Base-by-base conservation (phyloP, 2,113 vertebrate genomes). In the Hydrolagus affinis region DNA sequence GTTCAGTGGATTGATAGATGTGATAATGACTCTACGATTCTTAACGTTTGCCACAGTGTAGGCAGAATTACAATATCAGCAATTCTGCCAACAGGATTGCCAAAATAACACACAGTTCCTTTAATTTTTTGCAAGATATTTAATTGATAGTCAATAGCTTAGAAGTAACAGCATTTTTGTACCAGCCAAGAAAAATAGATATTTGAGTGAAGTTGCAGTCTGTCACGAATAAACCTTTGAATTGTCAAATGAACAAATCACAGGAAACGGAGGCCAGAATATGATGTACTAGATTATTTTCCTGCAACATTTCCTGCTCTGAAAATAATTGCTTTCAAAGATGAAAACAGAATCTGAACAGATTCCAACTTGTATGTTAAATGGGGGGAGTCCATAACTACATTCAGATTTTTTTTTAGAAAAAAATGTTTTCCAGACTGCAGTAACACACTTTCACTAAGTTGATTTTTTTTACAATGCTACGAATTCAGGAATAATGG, bases 201-300 rank as follows among this genome's bases (percentile, higher is more conserved):
- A 75, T 75, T 75, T 56, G 9, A 23, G 7, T 75, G 32, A 75
- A 77, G 11, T 77, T 77, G 19, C 59, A 76, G 74, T 76, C 57
- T 78, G 56, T 56, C 76, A 78, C 9, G 25, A 56, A 78, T 62
- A 28, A 1, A 1, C 56, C 57, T 25, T 23, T 17, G 19, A 14
- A 44, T 23, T 62, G 76, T 62, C 17, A 62, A 78, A 21, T 78
- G 11, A 78, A 59, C 32, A 19, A 56, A 74, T 32, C 10, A 3
- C 72, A 56, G 72, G 44, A 74, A 74, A 74, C 25, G 44, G 8
- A 21, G 15, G 17, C 30, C 30, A 44, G 30, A 56, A 74, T 44
- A 44, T 56, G 17, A 74, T 74, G 15, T 74, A 32, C 32, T 44
- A 44, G 30, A 56, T 56, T 73, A 0, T 56, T 74, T 74, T 30